phyloP scores from a whole-genome alignment of 2,113 vertebrate genomes.

The Rallus limicola region DNA sequence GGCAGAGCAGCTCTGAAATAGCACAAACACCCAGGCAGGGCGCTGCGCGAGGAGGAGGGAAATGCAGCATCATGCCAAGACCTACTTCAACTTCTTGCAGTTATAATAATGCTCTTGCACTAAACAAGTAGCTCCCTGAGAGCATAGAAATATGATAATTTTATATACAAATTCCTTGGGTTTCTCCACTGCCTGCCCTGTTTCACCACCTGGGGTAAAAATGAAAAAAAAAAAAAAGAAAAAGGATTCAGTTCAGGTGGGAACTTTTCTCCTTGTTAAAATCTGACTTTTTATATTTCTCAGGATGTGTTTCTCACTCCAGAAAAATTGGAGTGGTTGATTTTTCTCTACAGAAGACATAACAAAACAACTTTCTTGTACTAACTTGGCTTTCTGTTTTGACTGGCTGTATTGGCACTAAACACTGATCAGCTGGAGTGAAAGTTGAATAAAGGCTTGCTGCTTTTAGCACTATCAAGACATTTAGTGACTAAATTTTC shows the following conservation, averaged over 20 bases:
- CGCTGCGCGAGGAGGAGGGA: not conserved
- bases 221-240: not conserved
- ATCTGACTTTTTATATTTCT: not conserved
- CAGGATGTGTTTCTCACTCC: not conserved
- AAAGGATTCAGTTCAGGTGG: not conserved
- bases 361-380: not conserved
- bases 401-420: not conserved
- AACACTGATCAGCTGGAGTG: not conserved
- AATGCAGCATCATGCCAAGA: not conserved
- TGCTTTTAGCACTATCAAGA: not conserved
- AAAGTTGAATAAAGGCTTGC: too few species aligned
- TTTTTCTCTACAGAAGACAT: not conserved
- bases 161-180: not conserved
- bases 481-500: not conserved
- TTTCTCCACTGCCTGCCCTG: not conserved
- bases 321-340: rapidly evolving
- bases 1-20: not conserved
- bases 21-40: not conserved
- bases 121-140: not conserved
- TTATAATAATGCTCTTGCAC: not conserved
- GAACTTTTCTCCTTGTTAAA: not conserved
- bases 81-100: not conserved
- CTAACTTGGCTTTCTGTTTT: not conserved
- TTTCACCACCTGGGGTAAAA: not conserved
- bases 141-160: not conserved